phyloP scores from a whole-genome alignment of 2,797 vertebrate species.

The Benthosema pterotum region DNA sequence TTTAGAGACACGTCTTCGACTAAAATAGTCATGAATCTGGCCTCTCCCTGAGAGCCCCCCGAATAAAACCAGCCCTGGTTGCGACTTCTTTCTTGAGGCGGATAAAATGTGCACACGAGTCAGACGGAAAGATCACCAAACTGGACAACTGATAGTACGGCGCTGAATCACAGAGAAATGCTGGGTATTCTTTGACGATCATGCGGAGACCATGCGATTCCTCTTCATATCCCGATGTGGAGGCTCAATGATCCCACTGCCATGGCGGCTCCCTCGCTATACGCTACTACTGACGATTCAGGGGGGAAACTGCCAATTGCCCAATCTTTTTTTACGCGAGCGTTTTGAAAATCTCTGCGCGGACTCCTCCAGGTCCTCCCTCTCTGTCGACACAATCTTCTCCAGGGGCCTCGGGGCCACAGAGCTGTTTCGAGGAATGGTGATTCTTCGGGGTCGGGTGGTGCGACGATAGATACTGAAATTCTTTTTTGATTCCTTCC shows the following conservation, averaged over 20 bases:
- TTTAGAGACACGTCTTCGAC: slow-evolving; percentile 71
- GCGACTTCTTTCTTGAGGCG: slow-evolving; percentile 36
- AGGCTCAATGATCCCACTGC: slow-evolving; percentile 82
- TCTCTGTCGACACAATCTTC: slow-evolving; percentile 38
- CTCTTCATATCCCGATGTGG: slow-evolving; percentile 83
- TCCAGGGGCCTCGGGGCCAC: slow-evolving; percentile 23
- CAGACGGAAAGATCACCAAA: slow-evolving; percentile 15
- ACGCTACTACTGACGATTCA: slow-evolving; percentile 73
- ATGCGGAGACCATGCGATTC: slow-evolving; percentile 62
- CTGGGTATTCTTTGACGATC: slow-evolving; percentile 53
- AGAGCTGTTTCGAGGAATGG: slow-evolving; percentile 43
- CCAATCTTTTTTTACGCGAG: slow-evolving; percentile 53
- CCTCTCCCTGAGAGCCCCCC: slow-evolving; percentile 71
- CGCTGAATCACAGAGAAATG: slow-evolving; percentile 35
- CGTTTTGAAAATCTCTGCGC: slow-evolving; percentile 35
- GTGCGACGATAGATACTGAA: slow-evolving; percentile 58
- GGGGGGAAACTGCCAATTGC: slow-evolving; percentile 74
- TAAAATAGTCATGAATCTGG: slow-evolving; percentile 79
- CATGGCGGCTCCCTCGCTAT: slow-evolving; percentile 87
- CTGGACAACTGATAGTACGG: slow-evolving; percentile 7
- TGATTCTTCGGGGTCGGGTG: slow-evolving; percentile 44
- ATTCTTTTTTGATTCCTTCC: slow-evolving; percentile 79
- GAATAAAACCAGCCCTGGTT: slow-evolving; percentile 49
- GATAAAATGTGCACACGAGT: slow-evolving; percentile 26
- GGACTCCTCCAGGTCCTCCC: slow-evolving; percentile 43